These are phyloP conservation scores for Scortum barcoo DNA, from an alignment of 2,113 vertebrate species.

Conservation along the genomic window DNA sequence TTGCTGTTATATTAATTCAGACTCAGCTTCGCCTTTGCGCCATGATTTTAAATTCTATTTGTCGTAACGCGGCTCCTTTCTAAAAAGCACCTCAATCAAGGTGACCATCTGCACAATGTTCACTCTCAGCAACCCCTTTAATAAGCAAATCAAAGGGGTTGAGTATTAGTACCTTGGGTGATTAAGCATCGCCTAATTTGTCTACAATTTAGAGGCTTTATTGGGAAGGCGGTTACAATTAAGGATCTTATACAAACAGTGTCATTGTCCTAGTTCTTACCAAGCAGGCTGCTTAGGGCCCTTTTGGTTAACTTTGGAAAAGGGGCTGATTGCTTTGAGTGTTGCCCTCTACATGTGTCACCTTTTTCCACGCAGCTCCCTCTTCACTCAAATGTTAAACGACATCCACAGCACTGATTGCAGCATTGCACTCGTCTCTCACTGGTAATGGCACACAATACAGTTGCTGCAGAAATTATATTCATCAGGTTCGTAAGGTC, in stretches of 20 bases:
- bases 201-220: conserved; percentile 50
- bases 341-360: conserved; percentile 34
- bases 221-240: conserved; percentile 53
- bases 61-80: not conserved
- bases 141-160: conserved; percentile 60
- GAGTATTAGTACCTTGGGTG: conserved; percentile 59
- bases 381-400: conserved; percentile 44
- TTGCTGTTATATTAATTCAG: not conserved
- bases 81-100: conserved; percentile 47
- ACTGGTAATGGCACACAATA: not conserved
- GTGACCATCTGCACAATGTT: conserved; percentile 66
- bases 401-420: conserved; percentile 48
- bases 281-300: not conserved
- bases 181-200: conserved; percentile 73
- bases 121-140: conserved; percentile 51
- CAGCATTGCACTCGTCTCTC: conserved; percentile 2
- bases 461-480: not conserved
- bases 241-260: conserved; percentile 42
- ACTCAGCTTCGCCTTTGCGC: not conserved
- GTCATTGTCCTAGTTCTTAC: conserved; percentile 38
- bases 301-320: conserved; percentile 38
- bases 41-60: conserved; percentile 19
- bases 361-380: conserved; percentile 9
- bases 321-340: conserved; percentile 54
- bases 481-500: conserved; percentile 9